Evolutionary conservation across 2,797 vertebrate genomes (phyloP).

Genomic region (Delichon dasypus): DNA sequence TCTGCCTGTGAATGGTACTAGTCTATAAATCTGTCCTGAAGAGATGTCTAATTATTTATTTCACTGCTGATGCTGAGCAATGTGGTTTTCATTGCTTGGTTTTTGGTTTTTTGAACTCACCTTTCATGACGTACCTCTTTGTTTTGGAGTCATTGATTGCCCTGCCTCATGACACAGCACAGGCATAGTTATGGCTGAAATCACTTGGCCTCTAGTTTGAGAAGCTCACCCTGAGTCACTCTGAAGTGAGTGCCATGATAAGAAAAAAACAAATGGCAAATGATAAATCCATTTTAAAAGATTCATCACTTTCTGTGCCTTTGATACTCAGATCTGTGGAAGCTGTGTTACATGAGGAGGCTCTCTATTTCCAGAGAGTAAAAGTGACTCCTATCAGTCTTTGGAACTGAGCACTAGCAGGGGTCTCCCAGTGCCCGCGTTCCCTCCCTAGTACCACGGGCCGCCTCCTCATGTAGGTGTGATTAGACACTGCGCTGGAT

Average conservation of each 20-base stretch:
- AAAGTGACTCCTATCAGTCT: background rate
- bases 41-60: background rate
- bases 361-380: background rate
- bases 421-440: rapidly evolving
- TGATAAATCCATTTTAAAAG: background rate
- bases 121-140: background rate
- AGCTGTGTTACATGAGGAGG: background rate
- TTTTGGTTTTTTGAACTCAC: background rate
- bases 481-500: background rate
- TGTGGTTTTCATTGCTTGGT: background rate
- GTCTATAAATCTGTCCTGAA: background rate
- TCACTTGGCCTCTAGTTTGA: background rate
- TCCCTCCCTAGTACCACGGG: background rate
- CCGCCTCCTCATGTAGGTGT: background rate
- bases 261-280: background rate
- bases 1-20: background rate
- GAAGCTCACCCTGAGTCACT: background rate
- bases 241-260: background rate
- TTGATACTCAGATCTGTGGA: background rate
- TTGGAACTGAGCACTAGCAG: background rate
- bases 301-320: background rate
- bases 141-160: background rate
- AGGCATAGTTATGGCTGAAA: background rate
- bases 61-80: background rate
- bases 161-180: background rate